These are phyloP conservation scores for Cyclura pinguis DNA, from an alignment of 2,797 vertebrate genomes.

Conservation along the genomic window DNA sequence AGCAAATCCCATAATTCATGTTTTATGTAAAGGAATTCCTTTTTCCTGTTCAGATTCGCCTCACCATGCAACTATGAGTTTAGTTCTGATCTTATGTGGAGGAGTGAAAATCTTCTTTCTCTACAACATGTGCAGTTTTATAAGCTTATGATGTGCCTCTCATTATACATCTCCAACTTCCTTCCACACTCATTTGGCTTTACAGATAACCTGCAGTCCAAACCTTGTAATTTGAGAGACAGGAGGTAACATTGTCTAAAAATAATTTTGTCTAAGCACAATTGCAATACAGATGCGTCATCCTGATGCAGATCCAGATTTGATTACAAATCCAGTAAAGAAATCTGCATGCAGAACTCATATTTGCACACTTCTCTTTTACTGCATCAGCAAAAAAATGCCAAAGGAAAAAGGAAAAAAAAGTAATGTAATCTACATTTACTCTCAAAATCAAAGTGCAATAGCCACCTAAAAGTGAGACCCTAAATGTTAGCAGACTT, in stretches of 20 bases:
- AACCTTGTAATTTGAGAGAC: neutral
- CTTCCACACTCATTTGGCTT: neutral
- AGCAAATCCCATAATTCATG: neutral
- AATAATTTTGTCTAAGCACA: neutral
- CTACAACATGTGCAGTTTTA: neutral
- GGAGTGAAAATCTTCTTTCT: neutral
- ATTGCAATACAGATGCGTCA: neutral
- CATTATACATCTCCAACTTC: neutral
- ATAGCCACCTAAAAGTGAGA: neutral
- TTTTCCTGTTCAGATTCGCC: neutral
- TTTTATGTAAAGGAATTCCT: neutral
- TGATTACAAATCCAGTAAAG: neutral
- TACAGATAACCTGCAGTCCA: neutral
- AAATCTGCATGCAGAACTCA: neutral
- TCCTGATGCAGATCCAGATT: neutral
- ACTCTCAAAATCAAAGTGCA: neutral
- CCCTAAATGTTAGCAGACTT: neutral
- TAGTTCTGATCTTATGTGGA: neutral
- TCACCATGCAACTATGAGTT: neutral
- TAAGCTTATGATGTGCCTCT: neutral
- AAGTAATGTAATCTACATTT: neutral
- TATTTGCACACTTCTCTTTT: neutral
- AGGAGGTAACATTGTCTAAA: neutral
- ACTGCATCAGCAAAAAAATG: neutral
- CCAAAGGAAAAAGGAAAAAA: neutral